phyloP scores from a whole-genome alignment of 2,113 vertebrate genomes.

The Hystrix cristata region DNA sequence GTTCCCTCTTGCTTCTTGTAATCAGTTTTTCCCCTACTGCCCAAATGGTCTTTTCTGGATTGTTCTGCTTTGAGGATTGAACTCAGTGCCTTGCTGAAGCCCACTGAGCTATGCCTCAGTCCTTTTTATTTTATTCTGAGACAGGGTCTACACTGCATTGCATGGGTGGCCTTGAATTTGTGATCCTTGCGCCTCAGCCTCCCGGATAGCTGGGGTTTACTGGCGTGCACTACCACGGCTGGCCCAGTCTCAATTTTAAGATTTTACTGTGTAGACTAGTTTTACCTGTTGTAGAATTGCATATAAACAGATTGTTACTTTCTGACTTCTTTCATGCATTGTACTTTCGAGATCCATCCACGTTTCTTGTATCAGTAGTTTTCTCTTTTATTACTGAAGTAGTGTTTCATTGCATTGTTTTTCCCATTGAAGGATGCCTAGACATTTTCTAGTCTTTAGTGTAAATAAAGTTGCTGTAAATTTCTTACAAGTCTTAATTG shows the following conservation, averaged over 20 bases:
- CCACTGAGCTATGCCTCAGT: neutral
- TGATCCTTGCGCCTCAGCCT: neutral
- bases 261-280: neutral
- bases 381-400: neutral
- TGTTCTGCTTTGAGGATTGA: neutral
- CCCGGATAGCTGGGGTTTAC: neutral
- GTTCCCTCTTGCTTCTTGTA: neutral
- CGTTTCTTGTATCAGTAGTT: neutral
- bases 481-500: conserved; percentile 38
- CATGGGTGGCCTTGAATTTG: neutral
- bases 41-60: neutral
- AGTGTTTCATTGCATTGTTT: neutral
- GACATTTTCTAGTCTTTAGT: neutral
- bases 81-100: neutral
- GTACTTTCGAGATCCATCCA: neutral
- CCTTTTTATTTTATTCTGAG: neutral
- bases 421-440: neutral
- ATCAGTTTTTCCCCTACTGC: neutral
- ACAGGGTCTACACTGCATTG: neutral
- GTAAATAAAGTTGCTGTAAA: neutral
- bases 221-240: neutral
- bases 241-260: neutral
- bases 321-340: neutral
- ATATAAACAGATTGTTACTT: neutral
- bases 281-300: conserved; percentile 26